Evolutionary conservation across 2,888 invertebrate genomes (phyloP), one percentile per base, ranked within the genome.

Genomic region (Pherbina coryleti): DNA sequence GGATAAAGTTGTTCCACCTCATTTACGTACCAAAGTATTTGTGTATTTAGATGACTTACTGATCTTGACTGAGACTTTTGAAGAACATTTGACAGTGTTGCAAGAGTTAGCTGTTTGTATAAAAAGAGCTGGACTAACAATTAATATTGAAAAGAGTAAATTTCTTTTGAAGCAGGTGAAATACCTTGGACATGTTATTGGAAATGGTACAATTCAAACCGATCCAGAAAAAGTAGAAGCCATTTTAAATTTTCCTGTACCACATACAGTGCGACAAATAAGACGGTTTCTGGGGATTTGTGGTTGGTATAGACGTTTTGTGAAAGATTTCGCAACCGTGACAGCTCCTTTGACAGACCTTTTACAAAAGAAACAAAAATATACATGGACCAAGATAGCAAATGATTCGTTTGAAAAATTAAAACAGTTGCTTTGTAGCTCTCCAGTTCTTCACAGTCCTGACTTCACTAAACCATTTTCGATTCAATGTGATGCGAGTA

Each of bases 271-370:
- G 14, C 72, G 66, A 37, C 57, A 77, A 17, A 19, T 77, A 1
- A 53, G 77, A 53, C 51, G 72, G n/a, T 77, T 77, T 31, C 28
- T 77, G 19, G 77, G 72, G 9, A 66, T 77, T 25, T 72, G 37
- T 22, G 72, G 66, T 8, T 77, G 72, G 66, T 77, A 77, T 57
- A 22, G 77, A 17, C 51, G 76, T 11, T 71, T 76, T 62, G 28
- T 71, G 5, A 60, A 76, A 25, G 49, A 76, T 25, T 76, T 51
- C 60, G 62, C 71, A 37, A 57, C 71, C 1, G 19, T 73, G 19
- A 34, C 73, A 60, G 9, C 62, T 8, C 73, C 73, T n/a, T 19
- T 73, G 22, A 51, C 51, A 51, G 51, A 51, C 3, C 17, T 17
- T 51, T 51, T n/a, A 4, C 17, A 51, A 51, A 51, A 51, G n/a